A percentile compares a stretch with the other conserved stretches of the same genome.
These are phyloP conservation scores for Sepiola atlantica DNA, from an alignment of 2,888 invertebrate genomes.

Conservation along the genomic window DNA sequence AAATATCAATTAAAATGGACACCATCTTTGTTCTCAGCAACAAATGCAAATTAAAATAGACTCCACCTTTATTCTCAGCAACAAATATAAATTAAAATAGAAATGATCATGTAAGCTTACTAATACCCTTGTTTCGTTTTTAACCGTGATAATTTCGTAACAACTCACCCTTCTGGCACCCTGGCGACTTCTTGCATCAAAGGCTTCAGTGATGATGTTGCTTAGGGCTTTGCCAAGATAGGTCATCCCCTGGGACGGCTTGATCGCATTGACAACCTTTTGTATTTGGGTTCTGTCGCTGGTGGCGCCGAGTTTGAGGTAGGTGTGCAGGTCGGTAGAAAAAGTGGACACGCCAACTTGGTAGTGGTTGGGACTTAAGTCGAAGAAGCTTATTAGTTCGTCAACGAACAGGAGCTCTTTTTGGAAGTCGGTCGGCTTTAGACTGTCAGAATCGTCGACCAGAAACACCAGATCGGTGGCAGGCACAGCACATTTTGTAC, in stretches of 20 bases:
- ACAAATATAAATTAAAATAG: too few relatives aligned
- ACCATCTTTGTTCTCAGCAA: too few relatives aligned
- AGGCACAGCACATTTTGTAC: conserved; percentile 48
- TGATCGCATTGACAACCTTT: conserved; percentile 49
- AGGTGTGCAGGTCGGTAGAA: conserved; percentile 53
- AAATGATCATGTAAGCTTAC: too few relatives aligned
- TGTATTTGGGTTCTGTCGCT: conserved; percentile 53
- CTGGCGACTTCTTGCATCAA: background rate
- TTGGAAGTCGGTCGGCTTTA: background rate
- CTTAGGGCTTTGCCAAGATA: conserved; percentile 39
- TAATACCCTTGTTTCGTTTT: too few relatives aligned
- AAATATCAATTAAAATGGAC: too few relatives aligned
- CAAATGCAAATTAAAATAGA: too few relatives aligned
- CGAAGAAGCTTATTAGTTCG: conserved; percentile 49
- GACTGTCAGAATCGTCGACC: background rate
- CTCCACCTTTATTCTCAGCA: too few relatives aligned
- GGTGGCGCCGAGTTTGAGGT: conserved; percentile 59
- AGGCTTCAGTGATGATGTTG: background rate
- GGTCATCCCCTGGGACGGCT: conserved; percentile 22
- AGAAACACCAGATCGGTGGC: background rate
- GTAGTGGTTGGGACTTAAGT: conserved; percentile 56
- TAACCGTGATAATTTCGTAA: background rate
- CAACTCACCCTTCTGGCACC: background rate
- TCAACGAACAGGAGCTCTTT: background rate
- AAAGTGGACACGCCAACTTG: conserved; percentile 61